Conservation (phyloP, 2,888 invertebrate species). For the Sesia bembeciformis region DNA sequence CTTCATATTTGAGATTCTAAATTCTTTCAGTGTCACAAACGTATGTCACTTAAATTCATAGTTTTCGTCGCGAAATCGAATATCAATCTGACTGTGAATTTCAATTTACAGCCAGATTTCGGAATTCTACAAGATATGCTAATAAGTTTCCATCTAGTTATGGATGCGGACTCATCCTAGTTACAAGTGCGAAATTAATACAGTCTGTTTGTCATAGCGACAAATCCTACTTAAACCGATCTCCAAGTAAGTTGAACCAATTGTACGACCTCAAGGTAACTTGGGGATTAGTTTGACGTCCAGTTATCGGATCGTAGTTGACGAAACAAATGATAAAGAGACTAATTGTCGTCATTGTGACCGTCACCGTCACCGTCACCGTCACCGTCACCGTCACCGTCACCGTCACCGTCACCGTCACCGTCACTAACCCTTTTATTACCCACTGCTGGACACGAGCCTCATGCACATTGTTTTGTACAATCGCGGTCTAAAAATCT, state of each 20-base stretch:
- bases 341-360: background rate
- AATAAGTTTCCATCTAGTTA: slow-evolving; percentile 33
- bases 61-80: too few species aligned
- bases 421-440: too few species aligned
- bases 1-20: too few species aligned
- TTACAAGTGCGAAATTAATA: slow-evolving; percentile 32
- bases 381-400: too few species aligned
- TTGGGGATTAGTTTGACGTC: slow-evolving; percentile 37
- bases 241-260: slow-evolving; percentile 26
- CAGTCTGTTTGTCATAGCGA: slow-evolving; percentile 22
- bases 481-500: too few species aligned
- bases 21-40: too few species aligned
- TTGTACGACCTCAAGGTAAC: slow-evolving; percentile 27
- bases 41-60: too few species aligned
- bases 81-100: background rate
- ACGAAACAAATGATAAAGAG: background rate
- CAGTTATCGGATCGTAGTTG: slow-evolving; percentile 12
- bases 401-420: too few species aligned
- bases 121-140: slow-evolving; percentile 19
- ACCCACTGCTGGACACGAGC: too few species aligned
- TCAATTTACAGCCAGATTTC: slow-evolving; percentile 4
- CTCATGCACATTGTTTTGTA: too few species aligned
- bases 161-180: slow-evolving; percentile 21
- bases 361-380: too few species aligned
- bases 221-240: slow-evolving; percentile 30